These are phyloP conservation scores for Cephus rjabovi DNA, from an alignment of 2,888 invertebrate species.

Conservation along the genomic window DNA sequence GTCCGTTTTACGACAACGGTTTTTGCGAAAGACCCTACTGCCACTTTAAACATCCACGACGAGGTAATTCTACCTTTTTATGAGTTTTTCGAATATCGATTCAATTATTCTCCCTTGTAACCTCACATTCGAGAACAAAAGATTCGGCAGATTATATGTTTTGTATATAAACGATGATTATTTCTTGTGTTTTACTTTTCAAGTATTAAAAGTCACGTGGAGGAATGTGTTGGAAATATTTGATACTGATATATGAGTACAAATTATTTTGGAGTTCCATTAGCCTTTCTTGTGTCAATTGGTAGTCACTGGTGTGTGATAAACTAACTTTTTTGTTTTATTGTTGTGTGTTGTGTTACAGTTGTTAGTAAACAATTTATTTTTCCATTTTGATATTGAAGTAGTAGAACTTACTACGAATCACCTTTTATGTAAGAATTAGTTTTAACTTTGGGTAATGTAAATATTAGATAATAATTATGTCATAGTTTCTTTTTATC, in stretches of 20 bases:
- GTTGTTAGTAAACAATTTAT: neutral
- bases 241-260: neutral
- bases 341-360: neutral
- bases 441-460: neutral
- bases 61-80: constrained; percentile 67
- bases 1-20: constrained; percentile 86
- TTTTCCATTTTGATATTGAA: neutral
- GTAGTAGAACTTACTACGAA: neutral
- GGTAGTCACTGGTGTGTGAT: neutral
- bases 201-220: neutral
- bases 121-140: neutral
- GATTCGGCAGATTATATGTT: neutral
- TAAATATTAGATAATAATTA: neutral
- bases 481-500: neutral
- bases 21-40: constrained; percentile 91
- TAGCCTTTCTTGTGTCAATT: neutral
- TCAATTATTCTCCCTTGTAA: neutral
- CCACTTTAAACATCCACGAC: constrained; percentile 88
- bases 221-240: neutral
- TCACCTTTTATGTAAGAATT: neutral
- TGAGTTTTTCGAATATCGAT: neutral
- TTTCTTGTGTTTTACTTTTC: neutral
- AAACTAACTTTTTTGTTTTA: neutral
- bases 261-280: neutral
- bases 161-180: neutral